phyloP scores from a whole-genome alignment of 2,888 invertebrate species.

The Lypha dubia region DNA sequence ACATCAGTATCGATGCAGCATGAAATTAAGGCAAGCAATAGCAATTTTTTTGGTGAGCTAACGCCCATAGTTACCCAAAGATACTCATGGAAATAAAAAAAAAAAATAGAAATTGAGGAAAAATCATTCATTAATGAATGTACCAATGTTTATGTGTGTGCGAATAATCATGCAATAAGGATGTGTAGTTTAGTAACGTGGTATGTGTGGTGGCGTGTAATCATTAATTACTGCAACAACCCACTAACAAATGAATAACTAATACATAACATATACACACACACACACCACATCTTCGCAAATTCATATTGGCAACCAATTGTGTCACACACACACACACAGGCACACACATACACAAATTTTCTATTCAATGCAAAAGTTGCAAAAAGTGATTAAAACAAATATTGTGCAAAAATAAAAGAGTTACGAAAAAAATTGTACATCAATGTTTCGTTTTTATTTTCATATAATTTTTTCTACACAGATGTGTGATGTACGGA shows the following conservation, averaged over 20 bases:
- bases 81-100: conserved; percentile 5
- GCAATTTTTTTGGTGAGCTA: conserved; percentile 56
- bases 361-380: conserved; percentile 61
- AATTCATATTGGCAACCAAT: conserved; percentile 52
- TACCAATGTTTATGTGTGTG: conserved; percentile 13
- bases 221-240: conserved; percentile 72
- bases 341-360: too few species aligned
- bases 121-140: background rate
- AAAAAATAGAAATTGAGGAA: too few species aligned
- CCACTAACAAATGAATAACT: conserved; percentile 39
- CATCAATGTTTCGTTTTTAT: conserved; percentile 46
- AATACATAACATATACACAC: background rate
- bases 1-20: conserved; percentile 68
- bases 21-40: conserved; percentile 57
- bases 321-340: conserved; percentile 10
- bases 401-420: conserved; percentile 35
- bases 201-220: conserved; percentile 53
- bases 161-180: background rate
- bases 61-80: conserved; percentile 71
- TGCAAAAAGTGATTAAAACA: conserved; percentile 29
- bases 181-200: background rate
- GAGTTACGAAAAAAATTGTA: conserved; percentile 40
- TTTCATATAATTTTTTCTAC: conserved; percentile 3
- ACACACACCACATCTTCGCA: background rate
- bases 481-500: conserved; percentile 32